Conservation (phyloP, 2,113 vertebrate species). For the Python bivittatus region DNA sequence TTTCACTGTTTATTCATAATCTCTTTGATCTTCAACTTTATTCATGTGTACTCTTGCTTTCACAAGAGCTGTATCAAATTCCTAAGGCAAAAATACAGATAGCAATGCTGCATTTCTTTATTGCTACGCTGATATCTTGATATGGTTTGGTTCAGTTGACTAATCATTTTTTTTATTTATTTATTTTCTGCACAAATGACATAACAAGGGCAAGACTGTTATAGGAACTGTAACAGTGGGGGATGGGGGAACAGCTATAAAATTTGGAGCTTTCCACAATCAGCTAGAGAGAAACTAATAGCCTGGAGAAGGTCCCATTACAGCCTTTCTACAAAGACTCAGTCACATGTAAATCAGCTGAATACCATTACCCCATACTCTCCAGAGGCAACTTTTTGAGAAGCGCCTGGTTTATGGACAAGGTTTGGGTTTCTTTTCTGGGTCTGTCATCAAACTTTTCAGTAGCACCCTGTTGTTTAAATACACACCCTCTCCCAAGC, state of each 20-base stretch:
- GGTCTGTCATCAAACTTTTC: slow-evolving; percentile 27
- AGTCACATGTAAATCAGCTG: slow-evolving; percentile 3
- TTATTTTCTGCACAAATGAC: not conserved
- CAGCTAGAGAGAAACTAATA: not conserved
- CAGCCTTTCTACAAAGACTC: not conserved
- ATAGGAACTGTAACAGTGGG: not conserved
- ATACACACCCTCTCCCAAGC: slow-evolving; percentile 12
- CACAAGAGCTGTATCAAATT: not conserved
- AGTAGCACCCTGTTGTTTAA: slow-evolving; percentile 28
- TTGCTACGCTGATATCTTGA: not conserved
- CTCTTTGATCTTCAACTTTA: not conserved
- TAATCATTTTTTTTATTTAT: not conserved
- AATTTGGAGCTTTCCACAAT: not conserved
- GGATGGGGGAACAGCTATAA: not conserved
- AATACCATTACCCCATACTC: not conserved
- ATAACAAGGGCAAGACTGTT: not conserved
- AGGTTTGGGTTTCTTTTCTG: slow-evolving; percentile 1
- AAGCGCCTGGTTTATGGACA: not conserved
- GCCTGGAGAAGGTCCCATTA: not conserved
- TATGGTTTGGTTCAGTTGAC: not conserved
- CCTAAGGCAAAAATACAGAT: not conserved
- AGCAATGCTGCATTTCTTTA: not conserved
- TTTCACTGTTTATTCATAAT: not conserved
- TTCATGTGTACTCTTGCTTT: not conserved
- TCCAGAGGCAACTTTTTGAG: not conserved